Evolutionary conservation across 1,140 invertebrate genomes (phyloP).

Genomic region (Latrodectus geometricus): DNA sequence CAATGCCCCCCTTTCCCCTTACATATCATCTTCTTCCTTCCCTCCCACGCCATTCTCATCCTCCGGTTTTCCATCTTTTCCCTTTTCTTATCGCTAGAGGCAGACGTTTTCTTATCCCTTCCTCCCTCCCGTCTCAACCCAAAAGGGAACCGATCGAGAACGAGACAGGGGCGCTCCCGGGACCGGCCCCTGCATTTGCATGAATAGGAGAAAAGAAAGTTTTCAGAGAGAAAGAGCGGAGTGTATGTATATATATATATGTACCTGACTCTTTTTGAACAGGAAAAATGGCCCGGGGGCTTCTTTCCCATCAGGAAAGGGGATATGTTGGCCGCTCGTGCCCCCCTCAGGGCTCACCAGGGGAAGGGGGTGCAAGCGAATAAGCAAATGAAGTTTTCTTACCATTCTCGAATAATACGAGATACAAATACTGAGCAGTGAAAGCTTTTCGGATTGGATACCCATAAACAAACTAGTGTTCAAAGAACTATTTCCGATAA

Average conservation of each 20-base stretch:
- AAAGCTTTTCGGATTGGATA: neutral
- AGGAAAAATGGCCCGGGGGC: conserved; percentile 44
- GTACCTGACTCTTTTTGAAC: conserved; percentile 44
- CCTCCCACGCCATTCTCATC: neutral
- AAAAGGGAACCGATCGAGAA: neutral
- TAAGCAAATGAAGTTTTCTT: conserved; percentile 56
- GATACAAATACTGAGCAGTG: neutral
- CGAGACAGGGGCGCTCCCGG: conserved; percentile 38
- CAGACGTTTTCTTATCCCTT: conserved; percentile 42
- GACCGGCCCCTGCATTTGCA: conserved; percentile 49
- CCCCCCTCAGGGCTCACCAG: neutral
- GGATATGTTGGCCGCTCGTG: neutral
- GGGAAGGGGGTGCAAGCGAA: conserved; percentile 28
- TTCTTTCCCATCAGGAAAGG: conserved; percentile 32
- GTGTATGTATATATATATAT: conserved; percentile 17
- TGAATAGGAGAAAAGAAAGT: conserved; percentile 31
- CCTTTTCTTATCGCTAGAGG: conserved; percentile 57
- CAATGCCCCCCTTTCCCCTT: conserved; percentile 1
- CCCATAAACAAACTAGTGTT: no score
- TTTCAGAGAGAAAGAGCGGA: no score
- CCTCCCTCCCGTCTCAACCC: neutral
- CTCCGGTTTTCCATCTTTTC: neutral
- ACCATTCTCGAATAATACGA: neutral
- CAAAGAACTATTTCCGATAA: no score
- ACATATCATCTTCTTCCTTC: conserved; percentile 26